Evolutionary conservation across 2,113 vertebrate genomes (phyloP), one percentile per base, ranked within the genome.

Genomic region (Lethenteron camtschaticum): DNA sequence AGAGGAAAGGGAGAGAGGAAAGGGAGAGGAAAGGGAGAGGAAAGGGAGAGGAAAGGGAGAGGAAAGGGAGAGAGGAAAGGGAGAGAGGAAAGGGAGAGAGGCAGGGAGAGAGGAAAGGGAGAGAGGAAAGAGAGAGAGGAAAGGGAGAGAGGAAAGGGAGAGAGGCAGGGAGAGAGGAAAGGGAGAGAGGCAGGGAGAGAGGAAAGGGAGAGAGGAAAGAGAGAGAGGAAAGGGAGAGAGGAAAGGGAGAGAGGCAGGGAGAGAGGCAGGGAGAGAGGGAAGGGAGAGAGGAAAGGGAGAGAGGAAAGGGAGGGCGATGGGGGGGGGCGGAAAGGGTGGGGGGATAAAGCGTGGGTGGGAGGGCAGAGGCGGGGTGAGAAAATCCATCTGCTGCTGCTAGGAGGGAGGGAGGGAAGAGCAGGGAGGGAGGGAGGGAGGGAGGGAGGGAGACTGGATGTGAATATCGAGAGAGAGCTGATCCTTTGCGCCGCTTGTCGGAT

Each of bases 21-120:
- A 8, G 12, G 13, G 16, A 4, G 74, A 68, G 70, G 70, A 8
- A 11, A 69, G 71, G 72, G 72, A 70, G 76, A 77, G 78, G 76
- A 76, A 2, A 2, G 12, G 24, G 1, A 1, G 1, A 9, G 5
- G 16, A 13, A 12, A 58, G 18, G 56, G 56, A 11, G 11, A 9
- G 5, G 8, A 63, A 2, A 2, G 2, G 2, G 18, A 2, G 18
- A 20, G 18, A 20, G 18, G 2, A 75, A 74, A 77, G 71, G 72
- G 18, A 2, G 18, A 20, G 18, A 20, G 18, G 2, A 2, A 2
- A 2, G 2, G 18, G 69, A 70, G 75, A 2, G 2, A 2, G 2
- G 18, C 2, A 2, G 2, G 18, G 18, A 2, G 2, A 2, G 2
- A 2, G 2, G 66, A 70, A 68, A 68, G 70, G 14, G 68, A 66